phyloP scores from a whole-genome alignment of 2,888 invertebrate species.

The Drosophila suboccidentalis region DNA sequence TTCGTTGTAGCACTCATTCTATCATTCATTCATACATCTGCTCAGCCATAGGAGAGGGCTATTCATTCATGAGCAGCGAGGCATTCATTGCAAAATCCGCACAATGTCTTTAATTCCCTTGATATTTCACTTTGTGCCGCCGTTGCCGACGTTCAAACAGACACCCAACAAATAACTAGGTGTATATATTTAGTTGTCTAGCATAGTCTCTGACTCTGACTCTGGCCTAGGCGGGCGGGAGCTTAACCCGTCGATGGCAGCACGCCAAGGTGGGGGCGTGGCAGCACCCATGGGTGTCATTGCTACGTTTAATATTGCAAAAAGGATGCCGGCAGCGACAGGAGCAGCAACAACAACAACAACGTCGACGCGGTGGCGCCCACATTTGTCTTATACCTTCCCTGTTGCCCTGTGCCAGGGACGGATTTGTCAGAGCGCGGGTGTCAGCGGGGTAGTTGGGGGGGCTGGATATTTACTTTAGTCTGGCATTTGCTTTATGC shows the following conservation, averaged over 20 bases:
- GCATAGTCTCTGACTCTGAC: constrained; percentile 47
- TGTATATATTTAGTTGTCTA: constrained; percentile 82
- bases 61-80: constrained; percentile 67
- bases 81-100: constrained; percentile 72
- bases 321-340: constrained; percentile 76
- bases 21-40: constrained; percentile 42
- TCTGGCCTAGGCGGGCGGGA: constrained; percentile 15
- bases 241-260: constrained; percentile 68
- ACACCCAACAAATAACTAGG: constrained; percentile 82
- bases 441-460: neutral
- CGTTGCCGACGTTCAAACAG: constrained; percentile 44
- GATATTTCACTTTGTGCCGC: constrained; percentile 79
- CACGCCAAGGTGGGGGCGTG: constrained; percentile 60
- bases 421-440: constrained; percentile 8
- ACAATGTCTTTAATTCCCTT: constrained; percentile 82
- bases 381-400: constrained; percentile 71
- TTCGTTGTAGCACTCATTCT: constrained; percentile 41
- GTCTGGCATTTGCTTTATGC: constrained; percentile 77
- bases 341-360: constrained; percentile 38
- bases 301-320: constrained; percentile 82
- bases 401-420: neutral
- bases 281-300: constrained; percentile 77
- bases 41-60: constrained; percentile 19
- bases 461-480: constrained; percentile 68
- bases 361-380: constrained; percentile 70